A percentile compares a stretch with the other conserved stretches of the same genome.
Conservation (phyloP, 2,888 invertebrate species). For the Andricus quercusramuli region DNA sequence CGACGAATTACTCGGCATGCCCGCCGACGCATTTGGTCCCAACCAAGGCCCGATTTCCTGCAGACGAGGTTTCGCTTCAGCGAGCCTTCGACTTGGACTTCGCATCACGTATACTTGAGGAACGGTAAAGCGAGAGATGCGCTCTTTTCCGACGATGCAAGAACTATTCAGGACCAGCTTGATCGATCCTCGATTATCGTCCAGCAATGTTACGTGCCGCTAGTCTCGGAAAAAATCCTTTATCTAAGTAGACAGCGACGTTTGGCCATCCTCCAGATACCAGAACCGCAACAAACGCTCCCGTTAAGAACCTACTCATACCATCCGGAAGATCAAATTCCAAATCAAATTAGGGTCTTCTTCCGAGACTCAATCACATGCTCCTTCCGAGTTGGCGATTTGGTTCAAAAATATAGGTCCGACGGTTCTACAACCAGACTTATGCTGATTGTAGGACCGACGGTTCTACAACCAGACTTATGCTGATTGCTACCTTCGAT, state of each 20-base stretch:
- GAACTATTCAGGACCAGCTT: conserved; percentile 10
- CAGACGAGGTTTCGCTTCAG: conserved; percentile 50
- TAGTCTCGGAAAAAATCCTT: not conserved
- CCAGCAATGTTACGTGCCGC: conserved; percentile 14
- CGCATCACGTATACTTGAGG: conserved; percentile 50
- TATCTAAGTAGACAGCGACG: not conserved
- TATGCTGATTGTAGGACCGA: not conserved
- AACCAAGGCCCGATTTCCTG: conserved; percentile 31
- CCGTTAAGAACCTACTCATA: no score
- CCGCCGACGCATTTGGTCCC: conserved; percentile 46
- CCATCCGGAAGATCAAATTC: no score
- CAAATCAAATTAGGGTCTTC: no score
- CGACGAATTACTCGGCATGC: conserved; percentile 48
- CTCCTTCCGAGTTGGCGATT: not conserved
- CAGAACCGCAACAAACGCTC: not conserved
- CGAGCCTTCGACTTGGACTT: conserved; percentile 42
- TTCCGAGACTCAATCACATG: no score
- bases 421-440: not conserved
- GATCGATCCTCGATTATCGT: conserved; percentile 23
- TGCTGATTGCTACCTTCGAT: not conserved
- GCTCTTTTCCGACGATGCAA: conserved; percentile 21
- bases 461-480: not conserved
- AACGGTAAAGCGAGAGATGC: conserved; percentile 45
- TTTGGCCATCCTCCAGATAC: not conserved
- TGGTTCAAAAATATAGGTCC: not conserved